These are phyloP conservation scores for Tanytarsus gracilentus DNA, from an alignment of 2,888 invertebrate genomes.

Conservation along the genomic window DNA sequence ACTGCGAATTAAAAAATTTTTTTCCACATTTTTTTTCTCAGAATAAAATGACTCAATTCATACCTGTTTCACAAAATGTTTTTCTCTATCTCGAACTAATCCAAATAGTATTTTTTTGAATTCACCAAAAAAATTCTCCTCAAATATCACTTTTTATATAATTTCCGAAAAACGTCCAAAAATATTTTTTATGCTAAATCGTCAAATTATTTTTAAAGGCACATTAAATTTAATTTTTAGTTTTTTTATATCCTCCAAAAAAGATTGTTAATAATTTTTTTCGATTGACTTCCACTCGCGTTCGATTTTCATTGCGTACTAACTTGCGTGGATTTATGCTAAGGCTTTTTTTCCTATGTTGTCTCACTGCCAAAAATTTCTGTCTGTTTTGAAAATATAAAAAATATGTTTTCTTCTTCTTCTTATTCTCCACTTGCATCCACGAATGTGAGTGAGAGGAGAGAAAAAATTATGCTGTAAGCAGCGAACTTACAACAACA, in stretches of 20 bases:
- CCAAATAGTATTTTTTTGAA: conserved; percentile 4
- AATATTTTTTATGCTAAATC: neutral
- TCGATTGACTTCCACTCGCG: conserved; percentile 14
- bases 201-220: conserved; percentile 20
- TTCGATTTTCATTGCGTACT: conserved; percentile 28
- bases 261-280: neutral
- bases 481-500: conserved; percentile 22
- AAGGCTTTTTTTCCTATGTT: conserved; percentile 20
- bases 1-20: neutral
- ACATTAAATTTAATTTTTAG: conserved; percentile 13
- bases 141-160: neutral
- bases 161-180: too few species aligned
- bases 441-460: too few species aligned
- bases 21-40: conserved; percentile 16
- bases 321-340: conserved; percentile 21
- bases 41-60: neutral
- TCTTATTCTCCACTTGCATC: conserved; percentile 14
- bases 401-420: neutral
- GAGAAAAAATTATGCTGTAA: conserved; percentile 7
- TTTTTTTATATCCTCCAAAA: neutral
- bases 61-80: neutral
- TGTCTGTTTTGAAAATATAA: conserved; percentile 20
- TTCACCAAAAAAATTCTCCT: neutral
- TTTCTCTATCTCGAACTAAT: conserved; percentile 22
- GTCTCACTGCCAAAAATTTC: conserved; percentile 20